These are phyloP conservation scores for Antedon bifida DNA, from an alignment of 35 echinoderm and acorn worm species.

Conservation along the genomic window DNA sequence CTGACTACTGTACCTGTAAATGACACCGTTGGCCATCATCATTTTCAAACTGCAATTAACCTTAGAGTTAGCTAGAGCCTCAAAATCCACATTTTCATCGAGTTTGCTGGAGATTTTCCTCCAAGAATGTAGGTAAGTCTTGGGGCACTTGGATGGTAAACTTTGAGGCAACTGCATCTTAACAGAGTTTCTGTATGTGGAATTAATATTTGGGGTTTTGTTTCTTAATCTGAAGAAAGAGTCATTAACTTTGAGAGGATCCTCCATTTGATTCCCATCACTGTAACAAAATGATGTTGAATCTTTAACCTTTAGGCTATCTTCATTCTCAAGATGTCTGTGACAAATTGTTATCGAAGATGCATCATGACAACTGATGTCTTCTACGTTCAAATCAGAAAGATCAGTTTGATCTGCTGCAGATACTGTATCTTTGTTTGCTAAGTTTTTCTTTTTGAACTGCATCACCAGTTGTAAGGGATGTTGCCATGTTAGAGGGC, in stretches of 20 bases:
- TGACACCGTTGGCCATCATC: background rate
- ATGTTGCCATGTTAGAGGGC: background rate
- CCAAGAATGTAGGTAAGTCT: background rate
- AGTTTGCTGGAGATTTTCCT: background rate
- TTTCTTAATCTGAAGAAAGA: background rate
- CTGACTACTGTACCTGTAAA: background rate
- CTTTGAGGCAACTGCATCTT: background rate
- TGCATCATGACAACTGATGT: no score
- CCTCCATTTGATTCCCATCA: no score
- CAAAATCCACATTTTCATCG: background rate
- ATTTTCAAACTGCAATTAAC: background rate
- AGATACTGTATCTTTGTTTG: no score
- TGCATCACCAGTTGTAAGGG: background rate
- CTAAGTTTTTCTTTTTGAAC: background rate
- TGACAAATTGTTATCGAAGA: no score
- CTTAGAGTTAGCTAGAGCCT: background rate
- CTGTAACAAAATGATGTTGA: no score
- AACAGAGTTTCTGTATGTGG: background rate
- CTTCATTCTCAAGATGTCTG: no score
- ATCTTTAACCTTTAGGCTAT: no score
- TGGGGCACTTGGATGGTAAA: background rate
- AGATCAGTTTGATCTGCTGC: no score
- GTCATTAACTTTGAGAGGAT: background rate
- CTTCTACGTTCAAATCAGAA: no score
- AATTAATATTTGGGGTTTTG: background rate